Base-by-base conservation (phyloP, 2,113 vertebrate genomes). In the Mola mola region DNA sequence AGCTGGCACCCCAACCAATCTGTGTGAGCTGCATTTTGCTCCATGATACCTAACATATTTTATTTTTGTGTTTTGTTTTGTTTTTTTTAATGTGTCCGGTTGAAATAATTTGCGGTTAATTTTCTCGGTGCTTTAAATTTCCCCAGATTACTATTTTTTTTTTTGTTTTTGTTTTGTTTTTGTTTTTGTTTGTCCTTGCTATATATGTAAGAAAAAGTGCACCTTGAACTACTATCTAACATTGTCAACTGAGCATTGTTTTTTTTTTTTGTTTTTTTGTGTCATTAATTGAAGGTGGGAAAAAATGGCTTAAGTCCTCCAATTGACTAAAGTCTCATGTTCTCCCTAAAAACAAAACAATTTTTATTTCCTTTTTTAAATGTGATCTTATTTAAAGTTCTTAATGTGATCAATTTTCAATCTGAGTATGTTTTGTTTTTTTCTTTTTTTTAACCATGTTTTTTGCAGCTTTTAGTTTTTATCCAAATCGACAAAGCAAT, bases 351-450 rank as follows among this genome's bases (percentile, higher is more conserved):
- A 67, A 38, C 33, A 11, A 46, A 16, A 60, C 63, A 69, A 38
- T 29, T 33, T 67, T 6, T 15, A 1, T 55, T 43, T 53, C 20
- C 48, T 57, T 66, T 63, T 75, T 62, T 20, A 73, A 72, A 83
- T 74, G 58, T 86, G 72, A 85, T 78, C 41, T 40, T 75, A 53
- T 66, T 71, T 53, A 42, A 58, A 63, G 25, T 24, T 38, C 22
- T 60, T 61, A 60, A 72, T 71, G 68, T 82, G 63, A 68, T 50
- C 20, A 33, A 68, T 61, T 52, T 77, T 68, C 53, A 69, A 34
- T 71, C 48, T 15, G 37, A 57, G 20, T 59, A 37, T 3, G 24
- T 79, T 58, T 56, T 36, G 4, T 24, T 5, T 47, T 62, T 61
- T 44, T 36, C 52, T 12, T 20, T 66, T 66, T 83, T 69, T 50